Evolutionary conservation across 2,888 invertebrate species (phyloP).

Genomic region (Cremastinae sp.): DNA sequence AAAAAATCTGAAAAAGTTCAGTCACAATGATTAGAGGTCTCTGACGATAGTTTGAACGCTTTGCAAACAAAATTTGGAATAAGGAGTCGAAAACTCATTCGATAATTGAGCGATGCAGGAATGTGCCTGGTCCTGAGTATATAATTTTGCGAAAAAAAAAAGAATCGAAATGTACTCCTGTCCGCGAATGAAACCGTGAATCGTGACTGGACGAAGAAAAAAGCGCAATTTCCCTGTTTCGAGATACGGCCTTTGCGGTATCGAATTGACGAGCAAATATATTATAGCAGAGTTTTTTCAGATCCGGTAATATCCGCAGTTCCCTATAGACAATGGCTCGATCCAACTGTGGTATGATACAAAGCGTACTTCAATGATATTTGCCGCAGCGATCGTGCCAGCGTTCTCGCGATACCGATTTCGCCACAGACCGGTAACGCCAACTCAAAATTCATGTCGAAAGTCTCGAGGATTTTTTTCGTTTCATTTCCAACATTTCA

Average conservation of each 20-base stretch:
- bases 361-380: slow-evolving; percentile 36
- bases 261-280: slow-evolving; percentile 1
- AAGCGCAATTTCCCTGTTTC: slow-evolving; percentile 1
- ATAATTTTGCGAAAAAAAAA: too few relatives aligned
- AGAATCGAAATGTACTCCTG: not conserved
- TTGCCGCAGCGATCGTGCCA: slow-evolving; percentile 53
- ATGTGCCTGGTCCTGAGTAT: too few relatives aligned
- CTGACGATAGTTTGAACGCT: too few relatives aligned
- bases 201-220: slow-evolving; percentile 5
- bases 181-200: slow-evolving; percentile 11
- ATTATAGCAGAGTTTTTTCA: not conserved
- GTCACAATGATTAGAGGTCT: too few relatives aligned
- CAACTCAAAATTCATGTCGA: slow-evolving; percentile 35
- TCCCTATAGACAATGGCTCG: slow-evolving; percentile 78
- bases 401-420: slow-evolving; percentile 57
- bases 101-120: too few relatives aligned
- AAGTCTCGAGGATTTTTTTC: slow-evolving; percentile 44
- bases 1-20: too few relatives aligned
- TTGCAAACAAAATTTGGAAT: too few relatives aligned
- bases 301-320: slow-evolving; percentile 65
- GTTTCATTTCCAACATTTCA: too few relatives aligned
- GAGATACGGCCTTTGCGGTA: slow-evolving; percentile 27
- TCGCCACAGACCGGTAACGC: slow-evolving; percentile 52
- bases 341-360: slow-evolving; percentile 77
- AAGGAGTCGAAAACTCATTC: too few relatives aligned